Conservation (phyloP, 2,797 vertebrate species). For the Artibeus jamaicensis region DNA sequence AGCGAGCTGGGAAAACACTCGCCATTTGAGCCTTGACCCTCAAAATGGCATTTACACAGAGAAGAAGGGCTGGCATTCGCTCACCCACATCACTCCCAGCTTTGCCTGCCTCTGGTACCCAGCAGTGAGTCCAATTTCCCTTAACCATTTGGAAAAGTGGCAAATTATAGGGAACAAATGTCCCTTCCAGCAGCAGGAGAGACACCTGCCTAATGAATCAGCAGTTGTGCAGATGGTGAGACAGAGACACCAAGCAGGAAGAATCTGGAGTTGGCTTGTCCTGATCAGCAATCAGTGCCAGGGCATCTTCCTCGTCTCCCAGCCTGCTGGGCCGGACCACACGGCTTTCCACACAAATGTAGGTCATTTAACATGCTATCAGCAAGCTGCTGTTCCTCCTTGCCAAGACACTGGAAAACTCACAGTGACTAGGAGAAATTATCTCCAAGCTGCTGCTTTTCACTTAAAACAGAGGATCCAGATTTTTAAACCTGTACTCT, state of each 20-base stretch:
- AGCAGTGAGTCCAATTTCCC: slow-evolving; percentile 57
- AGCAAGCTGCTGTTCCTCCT: slow-evolving; percentile 1
- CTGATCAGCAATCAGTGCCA: slow-evolving; percentile 13
- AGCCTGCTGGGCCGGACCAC: slow-evolving; percentile 38
- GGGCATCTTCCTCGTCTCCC: background rate
- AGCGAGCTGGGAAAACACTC: background rate
- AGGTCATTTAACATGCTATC: slow-evolving; percentile 63
- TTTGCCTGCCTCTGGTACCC: slow-evolving; percentile 29
- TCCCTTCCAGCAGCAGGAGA: slow-evolving; percentile 58
- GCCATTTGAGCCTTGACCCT: background rate
- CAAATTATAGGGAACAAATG: slow-evolving; percentile 67
- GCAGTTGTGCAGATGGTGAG: slow-evolving; percentile 62
- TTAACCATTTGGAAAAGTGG: slow-evolving; percentile 65
- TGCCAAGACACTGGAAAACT: slow-evolving; percentile 44
- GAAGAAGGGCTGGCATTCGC: background rate
- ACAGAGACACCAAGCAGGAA: slow-evolving; percentile 34
- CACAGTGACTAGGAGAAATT: slow-evolving; percentile 46
- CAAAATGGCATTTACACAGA: background rate
- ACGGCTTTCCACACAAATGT: slow-evolving; percentile 57
- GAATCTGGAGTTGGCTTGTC: slow-evolving; percentile 49
- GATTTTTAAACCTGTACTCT: slow-evolving; percentile 15
- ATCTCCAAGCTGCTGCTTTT: slow-evolving; percentile 50
- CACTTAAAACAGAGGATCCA: slow-evolving; percentile 42
- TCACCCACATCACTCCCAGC: background rate
- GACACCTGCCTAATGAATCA: slow-evolving; percentile 66